A percentile compares a stretch with the other conserved stretches of the same genome.
These are phyloP conservation scores for Spodoptera picta DNA, from an alignment of 2,888 invertebrate genomes.

Conservation along the genomic window DNA sequence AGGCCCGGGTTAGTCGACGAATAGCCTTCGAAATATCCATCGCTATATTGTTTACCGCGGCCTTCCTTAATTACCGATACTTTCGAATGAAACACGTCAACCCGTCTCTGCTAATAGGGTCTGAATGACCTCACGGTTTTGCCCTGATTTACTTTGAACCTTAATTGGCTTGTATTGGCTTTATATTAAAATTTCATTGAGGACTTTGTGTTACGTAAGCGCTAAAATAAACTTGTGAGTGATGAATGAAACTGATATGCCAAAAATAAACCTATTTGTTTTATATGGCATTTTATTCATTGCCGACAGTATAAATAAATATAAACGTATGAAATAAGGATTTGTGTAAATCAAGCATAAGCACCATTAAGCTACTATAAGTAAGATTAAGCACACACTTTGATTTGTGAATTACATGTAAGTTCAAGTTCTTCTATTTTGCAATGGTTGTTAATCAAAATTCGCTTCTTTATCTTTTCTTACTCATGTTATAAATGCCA, in stretches of 20 bases:
- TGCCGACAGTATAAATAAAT: background rate
- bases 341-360: no score
- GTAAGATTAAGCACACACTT: no score
- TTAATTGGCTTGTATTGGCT: slow-evolving; percentile 67
- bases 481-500: no score
- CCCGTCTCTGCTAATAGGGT: slow-evolving; percentile 71
- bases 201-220: slow-evolving; percentile 49
- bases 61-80: slow-evolving; percentile 74
- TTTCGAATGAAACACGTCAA: slow-evolving; percentile 66
- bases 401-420: no score
- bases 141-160: slow-evolving; percentile 73
- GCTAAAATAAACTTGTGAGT: slow-evolving; percentile 29
- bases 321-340: background rate
- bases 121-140: slow-evolving; percentile 66
- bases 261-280: slow-evolving; percentile 1
- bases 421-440: no score
- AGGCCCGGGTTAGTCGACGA: slow-evolving; percentile 58
- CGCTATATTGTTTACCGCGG: slow-evolving; percentile 64
- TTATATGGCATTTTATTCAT: slow-evolving; percentile 11
- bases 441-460: no score
- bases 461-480: no score
- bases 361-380: no score
- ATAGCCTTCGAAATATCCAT: slow-evolving; percentile 60
- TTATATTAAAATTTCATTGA: slow-evolving; percentile 62
- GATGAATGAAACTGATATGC: slow-evolving; percentile 41